Evolutionary conservation across 2,113 vertebrate genomes (phyloP).

Genomic region (Laterallus jamaicensis): DNA sequence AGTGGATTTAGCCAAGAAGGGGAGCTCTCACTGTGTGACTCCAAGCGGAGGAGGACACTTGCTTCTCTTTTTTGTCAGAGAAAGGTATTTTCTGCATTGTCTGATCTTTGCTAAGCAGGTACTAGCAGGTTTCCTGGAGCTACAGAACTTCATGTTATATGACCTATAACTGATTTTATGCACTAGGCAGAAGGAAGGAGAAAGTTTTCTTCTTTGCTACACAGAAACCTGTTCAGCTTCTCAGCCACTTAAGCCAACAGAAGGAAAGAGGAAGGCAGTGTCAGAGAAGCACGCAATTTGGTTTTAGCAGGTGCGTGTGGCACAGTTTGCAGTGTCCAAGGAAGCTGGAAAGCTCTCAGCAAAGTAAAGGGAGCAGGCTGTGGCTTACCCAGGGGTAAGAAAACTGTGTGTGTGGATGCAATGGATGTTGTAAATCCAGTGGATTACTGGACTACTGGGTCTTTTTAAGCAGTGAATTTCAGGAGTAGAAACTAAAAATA

Average conservation of each 20-base stretch:
- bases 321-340: not conserved
- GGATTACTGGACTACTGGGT: not conserved
- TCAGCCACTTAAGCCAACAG: not conserved
- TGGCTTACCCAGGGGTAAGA: not conserved
- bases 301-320: not conserved
- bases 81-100: not conserved
- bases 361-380: not conserved
- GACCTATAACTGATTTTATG: not conserved
- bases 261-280: not conserved
- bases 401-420: not conserved
- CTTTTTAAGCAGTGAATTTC: not conserved
- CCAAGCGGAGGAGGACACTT: not conserved
- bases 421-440: not conserved
- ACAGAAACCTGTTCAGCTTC: not conserved
- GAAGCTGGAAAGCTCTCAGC: not conserved
- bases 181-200: not conserved
- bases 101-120: not conserved
- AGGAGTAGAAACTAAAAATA: not conserved
- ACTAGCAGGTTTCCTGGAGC: not conserved
- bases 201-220: not conserved
- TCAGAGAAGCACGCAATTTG: not conserved
- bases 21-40: slow-evolving; percentile 25
- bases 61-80: not conserved
- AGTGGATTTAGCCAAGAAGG: slow-evolving; percentile 6
- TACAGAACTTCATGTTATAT: not conserved